Evolutionary conservation across 2,888 invertebrate genomes (phyloP), one percentile per base, ranked within the genome.

Genomic region (Lapara coniferarum): DNA sequence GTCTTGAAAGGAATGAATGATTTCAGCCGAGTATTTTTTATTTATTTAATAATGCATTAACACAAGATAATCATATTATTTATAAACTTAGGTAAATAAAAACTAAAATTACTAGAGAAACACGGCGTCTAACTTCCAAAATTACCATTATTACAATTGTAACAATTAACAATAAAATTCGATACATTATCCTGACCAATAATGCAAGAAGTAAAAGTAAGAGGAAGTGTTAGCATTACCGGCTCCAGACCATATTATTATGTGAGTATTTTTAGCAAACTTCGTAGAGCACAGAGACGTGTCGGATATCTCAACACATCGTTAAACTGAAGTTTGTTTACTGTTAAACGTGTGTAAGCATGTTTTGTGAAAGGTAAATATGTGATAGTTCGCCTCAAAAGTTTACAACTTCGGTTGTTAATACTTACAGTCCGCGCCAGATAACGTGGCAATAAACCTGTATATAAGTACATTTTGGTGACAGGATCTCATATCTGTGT

Each of bases 131-230:
- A 37, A 37, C 4, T 5, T 37, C 37, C 37, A 37, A 37, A 37
- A 25, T 16, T 16, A 12, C 19, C 7, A 19, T 25, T 19, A 25
- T 56, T 56, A 56, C 6, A 12, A 14, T 14, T 14, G 10, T 25
- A 25, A 2, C 1, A 14, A 12, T 51, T 16, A 55, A 10, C 19
- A 16, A 55, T 19, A 25, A 25, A 56, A 19, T 25, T 25, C 52
- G 25, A 30, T 16, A 66, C 19, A 69, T 69, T 76, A 69, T 46
- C 49, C 59, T 76, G 75, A 69, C 63, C 67, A 74, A 73, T 73
- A 75, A 69, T 70, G 71, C 72, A 73, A 80, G 77, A 63, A 46
- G 59, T 81, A 80, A 79, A 76, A 78, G 76, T 74, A 72, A 74
- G 59, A 66, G 71, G 69, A 68, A 72, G 69, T 74, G 52, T 74